Conservation (phyloP, 2,888 invertebrate genomes). For the Nemurella pictetii region DNA sequence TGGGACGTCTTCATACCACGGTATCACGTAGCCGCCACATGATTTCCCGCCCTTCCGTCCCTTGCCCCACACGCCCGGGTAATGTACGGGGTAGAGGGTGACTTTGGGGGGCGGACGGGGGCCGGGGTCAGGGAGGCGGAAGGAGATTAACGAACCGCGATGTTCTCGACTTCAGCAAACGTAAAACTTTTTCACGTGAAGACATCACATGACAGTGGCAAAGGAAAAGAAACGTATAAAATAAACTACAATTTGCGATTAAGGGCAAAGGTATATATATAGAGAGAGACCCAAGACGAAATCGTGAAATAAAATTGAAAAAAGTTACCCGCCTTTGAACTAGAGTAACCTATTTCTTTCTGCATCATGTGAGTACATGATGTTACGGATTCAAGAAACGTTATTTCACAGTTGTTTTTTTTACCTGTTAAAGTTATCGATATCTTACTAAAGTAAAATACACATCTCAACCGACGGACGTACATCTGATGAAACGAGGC, state of each 20-base stretch:
- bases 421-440: too few species aligned
- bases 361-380: neutral
- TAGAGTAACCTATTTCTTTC: neutral
- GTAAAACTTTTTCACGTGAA: conserved; percentile 26
- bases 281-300: neutral
- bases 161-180: conserved; percentile 14
- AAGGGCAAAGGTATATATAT: neutral
- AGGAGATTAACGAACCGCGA: conserved; percentile 30
- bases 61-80: neutral
- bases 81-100: neutral
- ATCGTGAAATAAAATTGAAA: neutral
- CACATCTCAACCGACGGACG: neutral
- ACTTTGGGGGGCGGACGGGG: neutral
- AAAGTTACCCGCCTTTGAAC: neutral
- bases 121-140: conserved; percentile 2
- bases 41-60: neutral
- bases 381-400: neutral
- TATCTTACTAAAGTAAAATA: neutral
- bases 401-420: neutral
- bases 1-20: neutral
- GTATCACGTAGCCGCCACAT: neutral
- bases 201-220: conserved; percentile 25
- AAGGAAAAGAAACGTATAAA: conserved; percentile 17
- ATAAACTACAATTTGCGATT: conserved; percentile 19
- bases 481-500: neutral